Conservation (phyloP, 2,888 invertebrate genomes). For the Criorhina ranunculi region DNA sequence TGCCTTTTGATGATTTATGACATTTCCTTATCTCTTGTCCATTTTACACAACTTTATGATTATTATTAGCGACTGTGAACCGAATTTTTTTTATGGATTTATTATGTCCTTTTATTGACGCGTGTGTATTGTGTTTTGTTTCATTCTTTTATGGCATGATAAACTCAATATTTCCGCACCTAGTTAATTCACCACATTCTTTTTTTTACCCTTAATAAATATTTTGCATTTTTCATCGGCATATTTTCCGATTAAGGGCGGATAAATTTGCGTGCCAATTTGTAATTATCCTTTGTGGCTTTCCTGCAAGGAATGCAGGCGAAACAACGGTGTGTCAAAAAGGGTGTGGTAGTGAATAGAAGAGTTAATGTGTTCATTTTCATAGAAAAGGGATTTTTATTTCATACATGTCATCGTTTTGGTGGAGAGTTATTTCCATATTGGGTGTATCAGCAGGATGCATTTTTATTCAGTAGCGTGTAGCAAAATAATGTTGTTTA, state of each 20-base stretch:
- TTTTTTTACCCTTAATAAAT: conserved; percentile 23
- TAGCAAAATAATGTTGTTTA: background rate
- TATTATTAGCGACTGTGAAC: conserved; percentile 28
- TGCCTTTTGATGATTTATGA: conserved; percentile 32
- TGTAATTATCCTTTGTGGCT: conserved; percentile 18
- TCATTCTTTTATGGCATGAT: conserved; percentile 22
- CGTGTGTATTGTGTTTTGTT: conserved; percentile 12
- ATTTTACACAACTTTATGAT: conserved; percentile 23
- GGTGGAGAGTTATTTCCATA: background rate
- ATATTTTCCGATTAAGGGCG: conserved; percentile 9
- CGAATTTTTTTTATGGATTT: conserved; percentile 20
- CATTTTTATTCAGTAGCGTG: background rate
- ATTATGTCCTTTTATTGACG: conserved; percentile 11
- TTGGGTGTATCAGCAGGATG: background rate
- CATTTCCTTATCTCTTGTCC: conserved; percentile 16
- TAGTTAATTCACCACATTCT: conserved; percentile 16
- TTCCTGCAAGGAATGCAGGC: conserved; percentile 7
- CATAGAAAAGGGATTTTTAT: background rate
- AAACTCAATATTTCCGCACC: conserved; percentile 26
- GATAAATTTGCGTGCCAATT: conserved; percentile 44
- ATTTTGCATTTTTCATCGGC: conserved; percentile 38
- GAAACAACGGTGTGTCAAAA: background rate
- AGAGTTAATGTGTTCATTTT: conserved; percentile 16
- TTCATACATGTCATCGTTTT: background rate
- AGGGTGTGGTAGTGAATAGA: background rate